Evolutionary conservation across 2,113 vertebrate species (phyloP).

Genomic region (Eretmochelys imbricata): DNA sequence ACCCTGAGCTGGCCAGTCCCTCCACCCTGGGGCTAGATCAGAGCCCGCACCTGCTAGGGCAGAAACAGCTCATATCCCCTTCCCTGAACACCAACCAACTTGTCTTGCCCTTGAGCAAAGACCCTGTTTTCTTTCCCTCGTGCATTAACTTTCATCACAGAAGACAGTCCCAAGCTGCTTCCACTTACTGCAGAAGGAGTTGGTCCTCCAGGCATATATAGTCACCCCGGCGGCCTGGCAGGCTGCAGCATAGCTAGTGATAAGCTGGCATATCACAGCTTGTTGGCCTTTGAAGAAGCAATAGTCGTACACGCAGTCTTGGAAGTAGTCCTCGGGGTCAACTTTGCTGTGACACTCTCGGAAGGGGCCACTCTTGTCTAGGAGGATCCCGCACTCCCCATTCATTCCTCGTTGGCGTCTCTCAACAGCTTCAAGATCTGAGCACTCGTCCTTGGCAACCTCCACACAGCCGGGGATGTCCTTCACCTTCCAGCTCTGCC

Average conservation of each 20-base stretch:
- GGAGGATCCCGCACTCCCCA: slow-evolving; percentile 41
- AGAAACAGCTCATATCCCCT: not conserved
- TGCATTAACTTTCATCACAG: slow-evolving; percentile 38
- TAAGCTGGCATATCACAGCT: slow-evolving; percentile 31
- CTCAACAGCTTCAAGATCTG: not conserved
- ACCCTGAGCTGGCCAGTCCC: not conserved
- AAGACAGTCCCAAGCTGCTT: slow-evolving; percentile 12
- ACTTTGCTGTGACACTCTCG: slow-evolving; percentile 53
- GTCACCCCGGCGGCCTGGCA: slow-evolving; percentile 51
- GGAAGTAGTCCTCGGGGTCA: slow-evolving; percentile 44
- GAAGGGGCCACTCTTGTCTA: slow-evolving; percentile 41
- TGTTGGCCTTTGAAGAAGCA: slow-evolving; percentile 34
- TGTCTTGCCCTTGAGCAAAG: slow-evolving; percentile 32
- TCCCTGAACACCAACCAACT: not conserved
- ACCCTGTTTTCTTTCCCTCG: slow-evolving; percentile 45
- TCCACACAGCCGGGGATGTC: not conserved
- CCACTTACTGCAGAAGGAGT: slow-evolving; percentile 53
- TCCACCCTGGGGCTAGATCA: not conserved
- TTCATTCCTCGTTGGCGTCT: not conserved
- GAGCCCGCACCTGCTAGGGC: not conserved
- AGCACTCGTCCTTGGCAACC: slow-evolving; percentile 53
- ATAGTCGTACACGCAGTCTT: slow-evolving; percentile 64
- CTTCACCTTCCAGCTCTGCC: slow-evolving; percentile 42
- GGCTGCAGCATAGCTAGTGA: slow-evolving; percentile 50
- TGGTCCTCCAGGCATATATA: slow-evolving; percentile 56